Evolutionary conservation across 2,113 vertebrate genomes (phyloP), one percentile per base, ranked within the genome.

Genomic region (Trogon melanurus): DNA sequence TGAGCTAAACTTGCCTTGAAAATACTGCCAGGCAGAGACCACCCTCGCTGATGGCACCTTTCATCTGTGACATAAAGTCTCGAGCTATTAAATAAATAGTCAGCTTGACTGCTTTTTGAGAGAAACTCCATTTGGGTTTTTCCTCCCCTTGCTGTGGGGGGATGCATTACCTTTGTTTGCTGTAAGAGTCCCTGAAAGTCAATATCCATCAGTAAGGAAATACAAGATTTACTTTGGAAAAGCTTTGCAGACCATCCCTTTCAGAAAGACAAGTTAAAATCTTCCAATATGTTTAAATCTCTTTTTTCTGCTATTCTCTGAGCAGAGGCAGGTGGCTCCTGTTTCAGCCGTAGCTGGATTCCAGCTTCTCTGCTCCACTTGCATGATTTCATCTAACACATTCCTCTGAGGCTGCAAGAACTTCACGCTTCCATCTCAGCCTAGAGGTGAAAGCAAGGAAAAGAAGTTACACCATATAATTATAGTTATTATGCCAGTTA

Each of bases 401-500:
- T 93, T 96, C 94, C 93, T 96, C 72, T 90, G 90, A 48, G 93
- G 76, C 62, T 85, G 76, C 78, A 90, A 81, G 91, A 96, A 76
- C 93, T 89, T 74, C 76, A 61, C 0, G 1, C 76, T 91, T 93
- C 92, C 56, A 88, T 67, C 70, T 80, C 92, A 96, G 92, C 94
- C 92, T 47, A 87, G 91, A 96, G 92, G 95, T 96, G 94, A 96
- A 89, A 93, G 93, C 88, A 95, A 78, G 1, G 2, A 91, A 79
- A 79, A 90, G 76, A 71, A 93, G 94, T 95, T 93, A 61, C 87
- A 95, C 94, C 72, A 56, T 72, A 34, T 97, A 97, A 97, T 97
- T 96, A 97, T 51, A 72, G 87, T 92, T 95, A 85, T 97, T 96
- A 91, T 85, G 66, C 73, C 79, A 92, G 73, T 74, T 94, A 95